Evolutionary conservation across 2,888 invertebrate genomes (phyloP).

Genomic region (Adela reaumurella): DNA sequence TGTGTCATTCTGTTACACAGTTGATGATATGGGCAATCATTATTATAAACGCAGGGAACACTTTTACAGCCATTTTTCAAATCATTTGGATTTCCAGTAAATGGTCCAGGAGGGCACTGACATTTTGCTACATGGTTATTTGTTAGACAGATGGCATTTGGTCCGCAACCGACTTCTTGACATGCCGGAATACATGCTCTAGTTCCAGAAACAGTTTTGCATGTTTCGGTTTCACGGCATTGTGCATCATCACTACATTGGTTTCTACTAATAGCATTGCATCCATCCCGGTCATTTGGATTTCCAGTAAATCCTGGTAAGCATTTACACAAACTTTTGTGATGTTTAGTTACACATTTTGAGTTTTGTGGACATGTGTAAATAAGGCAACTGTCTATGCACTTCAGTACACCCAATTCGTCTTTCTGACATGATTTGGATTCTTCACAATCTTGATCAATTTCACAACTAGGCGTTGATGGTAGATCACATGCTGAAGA

Average conservation of each 20-base stretch:
- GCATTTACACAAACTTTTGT: constrained; percentile 80
- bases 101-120: constrained; percentile 84
- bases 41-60: constrained; percentile 83
- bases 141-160: constrained; percentile 81
- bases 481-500: constrained; percentile 81
- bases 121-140: constrained; percentile 89
- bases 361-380: constrained; percentile 85
- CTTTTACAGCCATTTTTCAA: constrained; percentile 68
- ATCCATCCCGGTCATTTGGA: constrained; percentile 87
- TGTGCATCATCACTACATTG: constrained; percentile 77
- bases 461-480: constrained; percentile 75
- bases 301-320: constrained; percentile 81
- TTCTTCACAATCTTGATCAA: constrained; percentile 66
- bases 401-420: constrained; percentile 80
- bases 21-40: constrained; percentile 75
- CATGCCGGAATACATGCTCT: constrained; percentile 76
- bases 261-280: constrained; percentile 67
- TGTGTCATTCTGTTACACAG: constrained; percentile 80
- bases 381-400: constrained; percentile 71
- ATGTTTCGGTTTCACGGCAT: constrained; percentile 79
- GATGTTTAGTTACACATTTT: constrained; percentile 69
- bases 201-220: constrained; percentile 59
- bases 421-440: constrained; percentile 76
- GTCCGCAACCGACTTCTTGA: constrained; percentile 73
- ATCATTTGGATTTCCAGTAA: constrained; percentile 82